Evolutionary conservation across 1,140 invertebrate genomes (phyloP), one percentile per base, ranked within the genome.

Genomic region (Euwallacea fornicatus): DNA sequence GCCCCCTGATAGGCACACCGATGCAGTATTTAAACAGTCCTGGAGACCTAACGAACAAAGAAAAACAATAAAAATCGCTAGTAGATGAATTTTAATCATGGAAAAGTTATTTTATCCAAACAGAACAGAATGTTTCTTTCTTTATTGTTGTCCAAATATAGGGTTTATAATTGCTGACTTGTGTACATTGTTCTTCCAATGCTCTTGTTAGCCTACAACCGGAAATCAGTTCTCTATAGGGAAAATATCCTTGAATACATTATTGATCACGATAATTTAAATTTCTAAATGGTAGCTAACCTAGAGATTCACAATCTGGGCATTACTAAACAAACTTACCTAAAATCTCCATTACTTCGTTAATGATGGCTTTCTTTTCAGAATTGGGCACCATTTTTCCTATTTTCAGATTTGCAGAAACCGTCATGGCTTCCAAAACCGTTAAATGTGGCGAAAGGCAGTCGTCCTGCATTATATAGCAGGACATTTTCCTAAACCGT

Each of bases 401-500:
- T 10, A 98, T 83, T 84, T 97, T 97, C 0, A 98, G 86, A 82
- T 96, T 95, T 2, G 95, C 95, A 6, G 95, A 94, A 13, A 95
- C 90, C 78, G 88, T 89, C 92, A 98, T 94, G 7, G 94, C 90
- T 82, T 98, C 95, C 64, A 86, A 86, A 7, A 97, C 94, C 0
- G 93, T 94, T 7, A 98, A 84, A 81, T 96, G 92, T 0, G 92
- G 93, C 13, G 94, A 85, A 0, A 98, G 84, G 74, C 94, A 91
- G 82, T 98, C 96, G 78, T 97, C 94, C 81, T 98, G 96, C 94
- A 97, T 97, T 73, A 97, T 97, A 82, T 98, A 98, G 78, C 93
- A 96, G 0, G 94, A 95, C 82, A 96, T 90, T 82, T 97, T 97
- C 8, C 94, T 87, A 82, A 97, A 97, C 68, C 89, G 85, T 15